Evolutionary conservation across 2,888 invertebrate species (phyloP).

Genomic region (Pyrochroa serraticornis): DNA sequence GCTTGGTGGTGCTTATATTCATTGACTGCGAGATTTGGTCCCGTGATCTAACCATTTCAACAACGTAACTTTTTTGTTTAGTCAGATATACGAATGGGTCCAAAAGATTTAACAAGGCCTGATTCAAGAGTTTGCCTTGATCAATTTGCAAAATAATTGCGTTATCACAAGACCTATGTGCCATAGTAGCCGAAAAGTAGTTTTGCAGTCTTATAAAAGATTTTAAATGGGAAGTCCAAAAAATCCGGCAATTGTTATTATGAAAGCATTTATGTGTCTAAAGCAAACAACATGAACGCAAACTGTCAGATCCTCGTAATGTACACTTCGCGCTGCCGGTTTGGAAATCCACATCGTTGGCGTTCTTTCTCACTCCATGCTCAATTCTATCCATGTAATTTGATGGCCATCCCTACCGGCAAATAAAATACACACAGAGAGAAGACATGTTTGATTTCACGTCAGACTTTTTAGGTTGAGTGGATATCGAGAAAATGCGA

Average conservation of each 20-base stretch:
- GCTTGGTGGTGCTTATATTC: too few species aligned
- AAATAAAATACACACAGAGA: slow-evolving; percentile 8
- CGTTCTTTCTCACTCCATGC: not conserved
- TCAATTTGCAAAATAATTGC: too few species aligned
- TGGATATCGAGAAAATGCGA: slow-evolving; percentile 12
- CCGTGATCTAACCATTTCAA: too few species aligned
- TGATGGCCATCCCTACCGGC: slow-evolving; percentile 6
- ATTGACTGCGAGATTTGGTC: too few species aligned
- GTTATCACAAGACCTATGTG: too few species aligned
- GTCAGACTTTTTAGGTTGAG: slow-evolving; percentile 9
- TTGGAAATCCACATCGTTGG: slow-evolving; percentile 21
- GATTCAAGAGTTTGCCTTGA: too few species aligned
- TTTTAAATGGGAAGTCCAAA: slow-evolving; percentile 27
- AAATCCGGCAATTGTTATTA: slow-evolving; percentile 41
- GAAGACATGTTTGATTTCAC: slow-evolving; percentile 15
- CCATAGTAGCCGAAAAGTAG: too few species aligned
- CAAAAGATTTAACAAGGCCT: too few species aligned
- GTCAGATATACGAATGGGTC: too few species aligned
- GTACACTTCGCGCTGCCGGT: slow-evolving; percentile 29
- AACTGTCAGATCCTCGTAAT: slow-evolving; percentile 29
- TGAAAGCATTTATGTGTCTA: slow-evolving; percentile 36
- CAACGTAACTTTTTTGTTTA: too few species aligned
- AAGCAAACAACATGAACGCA: slow-evolving; percentile 31
- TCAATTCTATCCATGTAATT: slow-evolving; percentile 13
- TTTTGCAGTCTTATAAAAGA: too few species aligned